Evolutionary conservation across 1,140 invertebrate species (phyloP).

Genomic region (Meloidogyne chitwoodi): DNA sequence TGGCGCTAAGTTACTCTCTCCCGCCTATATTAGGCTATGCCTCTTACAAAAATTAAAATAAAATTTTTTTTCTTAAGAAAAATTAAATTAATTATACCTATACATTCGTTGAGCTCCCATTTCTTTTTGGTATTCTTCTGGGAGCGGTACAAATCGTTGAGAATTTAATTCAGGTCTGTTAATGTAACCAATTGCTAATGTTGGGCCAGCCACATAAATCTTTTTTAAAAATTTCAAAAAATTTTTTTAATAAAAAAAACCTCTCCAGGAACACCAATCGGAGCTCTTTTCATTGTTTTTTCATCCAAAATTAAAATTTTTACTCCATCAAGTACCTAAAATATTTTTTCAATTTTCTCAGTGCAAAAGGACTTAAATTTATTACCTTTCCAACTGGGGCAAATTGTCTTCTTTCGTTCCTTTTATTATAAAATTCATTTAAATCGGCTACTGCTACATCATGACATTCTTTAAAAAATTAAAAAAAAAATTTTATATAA

Average conservation of each 20-base stretch:
- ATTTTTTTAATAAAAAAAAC: slow-evolving; percentile 39
- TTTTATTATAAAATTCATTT: slow-evolving; percentile 42
- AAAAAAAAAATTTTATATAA: slow-evolving; percentile 20
- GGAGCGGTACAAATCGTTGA: slow-evolving; percentile 61
- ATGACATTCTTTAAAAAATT: neutral
- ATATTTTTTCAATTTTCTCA: neutral
- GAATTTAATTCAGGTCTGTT: slow-evolving; percentile 64
- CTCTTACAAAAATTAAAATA: neutral
- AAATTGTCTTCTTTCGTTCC: slow-evolving; percentile 58
- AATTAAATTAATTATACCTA: neutral
- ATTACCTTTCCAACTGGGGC: slow-evolving; percentile 61
- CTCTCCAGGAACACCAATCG: slow-evolving; percentile 65
- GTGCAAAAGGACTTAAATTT: neutral
- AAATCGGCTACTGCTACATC: slow-evolving; percentile 62
- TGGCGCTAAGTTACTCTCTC: too few relatives aligned
- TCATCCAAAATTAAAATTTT: slow-evolving; percentile 62
- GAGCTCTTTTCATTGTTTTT: slow-evolving; percentile 60
- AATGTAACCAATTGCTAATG: slow-evolving; percentile 64
- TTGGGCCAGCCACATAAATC: slow-evolving; percentile 65
- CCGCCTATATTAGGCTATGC: too few relatives aligned
- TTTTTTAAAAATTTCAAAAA: slow-evolving; percentile 27
- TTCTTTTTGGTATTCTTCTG: slow-evolving; percentile 42
- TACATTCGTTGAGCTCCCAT: slow-evolving; percentile 60
- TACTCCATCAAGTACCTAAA: slow-evolving; percentile 61
- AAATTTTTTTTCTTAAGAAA: neutral